Base-by-base conservation (phyloP, 2,113 vertebrate genomes). In the Pithys albifrons region DNA sequence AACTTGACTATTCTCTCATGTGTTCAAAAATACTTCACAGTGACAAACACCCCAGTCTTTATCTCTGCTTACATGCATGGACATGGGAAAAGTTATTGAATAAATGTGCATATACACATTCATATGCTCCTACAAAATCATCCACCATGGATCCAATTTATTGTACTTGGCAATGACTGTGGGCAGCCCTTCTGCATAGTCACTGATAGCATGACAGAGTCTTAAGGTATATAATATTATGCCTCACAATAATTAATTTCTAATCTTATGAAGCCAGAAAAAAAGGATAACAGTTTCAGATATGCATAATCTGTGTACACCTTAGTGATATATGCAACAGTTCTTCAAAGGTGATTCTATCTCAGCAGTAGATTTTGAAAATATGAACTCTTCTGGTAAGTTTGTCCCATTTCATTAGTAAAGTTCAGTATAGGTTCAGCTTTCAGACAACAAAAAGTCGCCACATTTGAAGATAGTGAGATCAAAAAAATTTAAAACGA, bases 61-160 rank as follows among this genome's bases (percentile, higher is more conserved):
- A 12, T 41, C 12, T 80, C 19, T 28, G 11, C 41, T 25, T 10
- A 27, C 6, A 25, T 33, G 9, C 28, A 48, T 1, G 3, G 3
- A 6, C 25, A 23, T 5, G 35, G 5, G 16, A 37, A 65, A 75
- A 79, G 33, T 18, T 39, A 8, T 20, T 61, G 64, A 61, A 59
- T 29, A 16, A 46, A 25, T 7, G 19, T 20, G 31, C 24, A 12
- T 24, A 18, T 29, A 14, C 19, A 65, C 25, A 35, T 35, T 29
- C 14, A 17, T 6, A 16, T 6, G 11, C 2, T 4, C 8, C 16
- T 5, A 25, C 12, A 45, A 29, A 54, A 61, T 29, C 1, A 2
- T 8, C n/a, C n/a, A 28, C 33, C 23, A 10, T 2, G 6, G 22
- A 57, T 54, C 43, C n/a, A 61, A 19, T 37, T 48, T 37, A 62